A percentile compares a stretch with the other conserved stretches of the same genome.
Conservation (phyloP, 2,888 invertebrate genomes). For the Hoplodrina ambigua region DNA sequence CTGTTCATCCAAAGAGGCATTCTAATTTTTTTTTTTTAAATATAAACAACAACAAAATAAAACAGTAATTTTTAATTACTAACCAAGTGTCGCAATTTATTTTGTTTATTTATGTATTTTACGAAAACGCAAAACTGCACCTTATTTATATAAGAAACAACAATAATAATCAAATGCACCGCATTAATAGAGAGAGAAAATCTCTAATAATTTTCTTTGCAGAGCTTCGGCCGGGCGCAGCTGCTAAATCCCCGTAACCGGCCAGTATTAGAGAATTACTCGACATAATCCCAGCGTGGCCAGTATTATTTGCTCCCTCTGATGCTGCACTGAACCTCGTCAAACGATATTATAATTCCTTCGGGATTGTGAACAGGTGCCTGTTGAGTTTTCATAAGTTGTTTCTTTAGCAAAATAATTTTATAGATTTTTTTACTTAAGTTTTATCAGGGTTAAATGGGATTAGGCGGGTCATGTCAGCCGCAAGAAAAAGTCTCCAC, state of each 20-base stretch:
- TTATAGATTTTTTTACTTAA: too few relatives aligned
- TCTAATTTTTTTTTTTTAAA: too few relatives aligned
- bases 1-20: too few relatives aligned
- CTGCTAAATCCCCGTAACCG: constrained; percentile 57
- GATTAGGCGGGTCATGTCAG: too few relatives aligned
- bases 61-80: too few relatives aligned
- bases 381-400: constrained; percentile 28
- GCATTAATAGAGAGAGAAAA: constrained; percentile 35
- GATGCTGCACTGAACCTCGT: constrained; percentile 43
- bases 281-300: constrained; percentile 58
- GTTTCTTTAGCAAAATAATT: not conserved
- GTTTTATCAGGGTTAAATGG: too few relatives aligned
- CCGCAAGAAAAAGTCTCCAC: too few relatives aligned
- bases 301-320: constrained; percentile 59
- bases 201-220: constrained; percentile 49
- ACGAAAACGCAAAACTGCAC: too few relatives aligned
- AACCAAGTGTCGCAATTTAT: too few relatives aligned
- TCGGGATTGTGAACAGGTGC: constrained; percentile 34
- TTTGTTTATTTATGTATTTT: too few relatives aligned
- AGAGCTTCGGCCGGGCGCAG: constrained; percentile 44
- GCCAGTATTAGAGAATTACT: constrained; percentile 62
- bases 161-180: constrained; percentile 25
- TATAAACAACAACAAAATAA: too few relatives aligned
- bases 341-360: constrained; percentile 54
- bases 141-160: too few relatives aligned